Evolutionary conservation across 2,888 invertebrate genomes (phyloP).

Genomic region (Lottia gigantea): DNA sequence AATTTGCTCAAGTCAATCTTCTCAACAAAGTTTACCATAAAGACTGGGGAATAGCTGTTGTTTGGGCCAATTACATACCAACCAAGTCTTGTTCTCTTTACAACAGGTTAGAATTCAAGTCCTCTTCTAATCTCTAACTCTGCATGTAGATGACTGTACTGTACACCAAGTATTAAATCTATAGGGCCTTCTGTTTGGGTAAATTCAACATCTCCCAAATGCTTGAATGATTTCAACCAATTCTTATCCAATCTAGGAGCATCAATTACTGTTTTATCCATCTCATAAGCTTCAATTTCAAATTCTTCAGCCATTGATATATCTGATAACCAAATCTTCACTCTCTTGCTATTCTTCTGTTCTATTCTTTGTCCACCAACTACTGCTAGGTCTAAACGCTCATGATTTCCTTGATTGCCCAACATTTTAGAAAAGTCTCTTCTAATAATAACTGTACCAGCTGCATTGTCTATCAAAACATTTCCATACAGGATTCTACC

Average conservation of each 20-base stretch:
- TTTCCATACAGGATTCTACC: slow-evolving; percentile 18
- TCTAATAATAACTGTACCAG: slow-evolving; percentile 21
- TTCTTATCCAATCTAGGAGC: slow-evolving; percentile 10
- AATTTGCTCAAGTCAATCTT: slow-evolving; percentile 18
- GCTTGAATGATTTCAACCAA: not conserved
- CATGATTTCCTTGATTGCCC: slow-evolving; percentile 17
- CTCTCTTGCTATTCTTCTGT: slow-evolving; percentile 7
- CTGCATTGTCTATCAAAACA: slow-evolving; percentile 20
- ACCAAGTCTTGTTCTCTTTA: slow-evolving; percentile 19
- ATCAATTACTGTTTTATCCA: slow-evolving; percentile 22
- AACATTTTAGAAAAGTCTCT: slow-evolving; percentile 19
- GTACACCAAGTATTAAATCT: slow-evolving; percentile 19
- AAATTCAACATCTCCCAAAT: not conserved
- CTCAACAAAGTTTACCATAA: slow-evolving; percentile 17
- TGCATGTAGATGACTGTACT: slow-evolving; percentile 21
- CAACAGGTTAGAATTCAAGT: slow-evolving; percentile 18
- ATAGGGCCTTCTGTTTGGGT: slow-evolving; percentile 15
- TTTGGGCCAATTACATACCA: slow-evolving; percentile 24
- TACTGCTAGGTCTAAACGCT: slow-evolving; percentile 8
- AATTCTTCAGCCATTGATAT: slow-evolving; percentile 17
- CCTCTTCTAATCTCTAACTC: slow-evolving; percentile 17
- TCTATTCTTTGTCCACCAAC: slow-evolving; percentile 1
- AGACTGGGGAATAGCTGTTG: slow-evolving; percentile 9
- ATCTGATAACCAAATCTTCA: slow-evolving; percentile 17
- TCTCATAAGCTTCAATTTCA: slow-evolving; percentile 22